Evolutionary conservation across 2,797 vertebrate species (phyloP), one percentile per base, ranked within the genome.

Genomic region (Danio kyathit): DNA sequence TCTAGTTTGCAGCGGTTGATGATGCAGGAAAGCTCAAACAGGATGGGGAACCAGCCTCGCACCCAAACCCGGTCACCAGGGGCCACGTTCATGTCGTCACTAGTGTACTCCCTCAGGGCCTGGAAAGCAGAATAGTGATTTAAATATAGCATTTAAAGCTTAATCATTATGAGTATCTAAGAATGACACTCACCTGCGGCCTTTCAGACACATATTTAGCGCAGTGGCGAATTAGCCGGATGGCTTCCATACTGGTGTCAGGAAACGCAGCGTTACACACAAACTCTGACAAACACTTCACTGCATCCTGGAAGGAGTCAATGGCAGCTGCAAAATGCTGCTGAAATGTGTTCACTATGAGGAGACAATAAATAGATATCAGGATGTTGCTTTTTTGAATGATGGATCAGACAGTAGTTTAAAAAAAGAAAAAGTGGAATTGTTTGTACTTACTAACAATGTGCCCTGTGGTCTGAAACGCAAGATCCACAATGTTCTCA

Each of bases 1-100:
- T 99, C 97, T 76, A 99, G 91, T 84, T 99, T 97, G 91, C 97
- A 99, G 82, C 97, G 95, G 88, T 97, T 99, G 90, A 99, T 98
- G 88, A 99, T 97, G 84, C 97, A 98, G 65, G 97, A 99, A 29
- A 99, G 96, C 81, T 99, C 97, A 88, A 98, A 99, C 43, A 99
- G 92, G 86, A 99, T 96, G 61, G 97, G 97, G 86, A 99, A 99
- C 97, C 97, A 99, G 89, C 97, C 97, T 86, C 97, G 94, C 66
- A 99, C 97, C 97, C 97, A 99, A 12, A 97, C 97, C 65, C 97
- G 94, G 86, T 99, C 97, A 0, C 95, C 96, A 0, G 97, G 95
- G 88, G 96, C 97, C 65, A 99, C 97, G 9, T 97, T 99, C 96
- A 99, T 98, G 89, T 99, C 97, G 78, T 99, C 97, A 0, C 97